These are phyloP conservation scores for Eupithecia subfuscata DNA, from an alignment of 2,888 invertebrate species.

Conservation along the genomic window DNA sequence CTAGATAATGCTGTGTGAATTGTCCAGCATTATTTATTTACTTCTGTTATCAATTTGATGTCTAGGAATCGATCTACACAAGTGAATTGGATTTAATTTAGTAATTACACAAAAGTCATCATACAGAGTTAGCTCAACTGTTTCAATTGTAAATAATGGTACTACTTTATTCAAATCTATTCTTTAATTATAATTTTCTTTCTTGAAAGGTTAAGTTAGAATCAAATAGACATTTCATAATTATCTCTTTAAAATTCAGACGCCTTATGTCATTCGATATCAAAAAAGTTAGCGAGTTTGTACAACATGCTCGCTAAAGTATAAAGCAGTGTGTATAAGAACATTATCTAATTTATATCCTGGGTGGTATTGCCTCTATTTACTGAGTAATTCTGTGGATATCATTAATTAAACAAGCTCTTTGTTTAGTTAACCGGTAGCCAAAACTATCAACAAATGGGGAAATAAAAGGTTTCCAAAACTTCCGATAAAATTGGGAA, in stretches of 20 bases:
- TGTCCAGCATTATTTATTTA: no score
- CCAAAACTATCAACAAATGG: constrained; percentile 30
- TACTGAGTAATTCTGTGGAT: constrained; percentile 62
- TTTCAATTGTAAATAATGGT: neutral
- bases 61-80: no score
- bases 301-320: constrained; percentile 29
- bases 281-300: neutral
- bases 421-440: constrained; percentile 52
- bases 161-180: neutral
- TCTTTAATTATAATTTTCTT: neutral
- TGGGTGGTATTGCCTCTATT: constrained; percentile 62
- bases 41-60: neutral
- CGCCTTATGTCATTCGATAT: neutral
- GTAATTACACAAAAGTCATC: no score
- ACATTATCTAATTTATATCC: constrained; percentile 50
- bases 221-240: neutral
- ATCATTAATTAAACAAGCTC: constrained; percentile 66
- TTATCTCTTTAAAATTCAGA: neutral
- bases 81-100: no score
- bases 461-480: constrained; percentile 26
- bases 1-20: no score
- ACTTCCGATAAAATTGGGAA: constrained; percentile 22
- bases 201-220: neutral
- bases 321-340: constrained; percentile 47
- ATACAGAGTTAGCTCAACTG: neutral